Evolutionary conservation across 2,888 invertebrate genomes (phyloP).

Genomic region (Meiosimyza decipiens): DNA sequence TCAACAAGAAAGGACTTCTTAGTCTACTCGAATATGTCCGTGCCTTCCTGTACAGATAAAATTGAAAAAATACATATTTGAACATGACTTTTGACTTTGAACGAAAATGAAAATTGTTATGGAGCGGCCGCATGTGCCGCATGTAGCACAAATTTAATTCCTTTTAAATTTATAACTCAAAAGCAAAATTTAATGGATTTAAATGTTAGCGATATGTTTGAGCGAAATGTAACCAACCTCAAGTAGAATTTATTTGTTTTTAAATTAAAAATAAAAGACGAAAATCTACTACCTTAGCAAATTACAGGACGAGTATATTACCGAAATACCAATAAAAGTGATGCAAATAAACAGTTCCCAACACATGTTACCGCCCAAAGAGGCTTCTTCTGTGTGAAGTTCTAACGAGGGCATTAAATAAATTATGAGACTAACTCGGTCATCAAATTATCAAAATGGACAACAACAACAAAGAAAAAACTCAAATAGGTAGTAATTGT

Average conservation of each 20-base stretch:
- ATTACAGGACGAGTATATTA: too few relatives aligned
- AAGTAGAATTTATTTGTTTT: too few relatives aligned
- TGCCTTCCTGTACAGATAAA: constrained; percentile 5
- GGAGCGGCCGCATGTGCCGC: background rate
- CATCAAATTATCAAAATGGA: constrained; percentile 9
- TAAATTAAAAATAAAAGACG: too few relatives aligned
- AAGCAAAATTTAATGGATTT: too few relatives aligned
- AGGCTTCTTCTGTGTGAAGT: background rate
- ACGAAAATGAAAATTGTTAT: constrained; percentile 10
- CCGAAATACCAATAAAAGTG: too few relatives aligned
- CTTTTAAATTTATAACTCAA: too few relatives aligned
- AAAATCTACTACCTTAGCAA: too few relatives aligned
- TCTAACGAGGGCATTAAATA: constrained; percentile 18
- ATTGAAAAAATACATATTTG: constrained; percentile 13
- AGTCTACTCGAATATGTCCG: background rate
- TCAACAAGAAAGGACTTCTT: background rate
- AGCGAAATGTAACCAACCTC: too few relatives aligned
- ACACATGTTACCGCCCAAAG: constrained; percentile 5
- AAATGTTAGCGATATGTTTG: too few relatives aligned
- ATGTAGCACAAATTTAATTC: too few relatives aligned
- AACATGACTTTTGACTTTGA: constrained; percentile 1
- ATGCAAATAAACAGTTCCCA: constrained; percentile 2
- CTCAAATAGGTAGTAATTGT: background rate
- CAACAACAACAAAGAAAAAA: constrained; percentile 1
- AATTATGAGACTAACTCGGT: constrained; percentile 17